A percentile compares a stretch with the other conserved stretches of the same genome.
phyloP scores from a whole-genome alignment of 2,113 vertebrate genomes.

The Phrynosoma blainvillii region DNA sequence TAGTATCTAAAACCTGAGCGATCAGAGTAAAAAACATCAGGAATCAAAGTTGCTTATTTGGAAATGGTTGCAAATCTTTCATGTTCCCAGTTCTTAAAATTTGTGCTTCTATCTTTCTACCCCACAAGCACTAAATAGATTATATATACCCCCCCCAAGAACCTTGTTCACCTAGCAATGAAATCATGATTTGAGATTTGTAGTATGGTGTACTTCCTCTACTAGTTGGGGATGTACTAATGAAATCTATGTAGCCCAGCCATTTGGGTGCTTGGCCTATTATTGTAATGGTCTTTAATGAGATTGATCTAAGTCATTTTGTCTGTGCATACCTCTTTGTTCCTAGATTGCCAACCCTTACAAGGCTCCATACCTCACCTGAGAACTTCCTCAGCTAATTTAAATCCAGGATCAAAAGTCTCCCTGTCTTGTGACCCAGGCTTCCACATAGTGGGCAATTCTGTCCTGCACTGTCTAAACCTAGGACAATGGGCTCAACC shows the following conservation, averaged over 20 bases:
- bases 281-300: background rate
- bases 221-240: background rate
- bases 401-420: slow-evolving; percentile 89
- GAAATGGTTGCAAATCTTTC: background rate
- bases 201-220: background rate
- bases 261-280: background rate
- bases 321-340: slow-evolving; percentile 29
- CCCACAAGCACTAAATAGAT: background rate
- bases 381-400: slow-evolving; percentile 76
- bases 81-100: background rate
- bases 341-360: slow-evolving; percentile 89
- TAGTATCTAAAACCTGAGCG: background rate
- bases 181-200: background rate
- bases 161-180: background rate
- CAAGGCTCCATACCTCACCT: slow-evolving; percentile 84
- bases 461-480: slow-evolving; percentile 90
- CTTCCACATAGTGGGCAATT: slow-evolving; percentile 93
- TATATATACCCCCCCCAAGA: background rate
- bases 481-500: slow-evolving; percentile 92
- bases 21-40: background rate
- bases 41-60: background rate
- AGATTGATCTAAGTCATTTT: too few species aligned
- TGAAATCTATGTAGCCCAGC: background rate
- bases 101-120: background rate
- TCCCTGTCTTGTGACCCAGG: slow-evolving; percentile 92